Evolutionary conservation across 2,888 invertebrate species (phyloP).

Genomic region (Nudaria mundana): DNA sequence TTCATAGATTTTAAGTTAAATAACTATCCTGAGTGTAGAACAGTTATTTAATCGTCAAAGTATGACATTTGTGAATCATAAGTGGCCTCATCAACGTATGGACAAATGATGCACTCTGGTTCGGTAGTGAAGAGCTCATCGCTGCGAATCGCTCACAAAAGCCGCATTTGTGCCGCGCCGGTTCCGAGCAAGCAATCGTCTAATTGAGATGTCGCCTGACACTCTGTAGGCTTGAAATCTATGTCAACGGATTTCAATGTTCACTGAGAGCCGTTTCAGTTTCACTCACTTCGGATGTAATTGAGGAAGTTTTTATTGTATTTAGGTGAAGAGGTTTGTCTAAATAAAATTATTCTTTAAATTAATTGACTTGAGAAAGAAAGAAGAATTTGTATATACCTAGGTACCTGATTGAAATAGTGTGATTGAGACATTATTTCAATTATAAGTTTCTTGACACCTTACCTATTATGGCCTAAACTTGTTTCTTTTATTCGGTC

Average conservation of each 20-base stretch:
- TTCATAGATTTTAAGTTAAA: too few species aligned
- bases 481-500: too few species aligned
- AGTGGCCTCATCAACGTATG: slow-evolving; percentile 36
- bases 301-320: neutral
- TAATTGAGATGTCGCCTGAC: slow-evolving; percentile 61
- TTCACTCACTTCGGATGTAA: neutral
- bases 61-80: neutral
- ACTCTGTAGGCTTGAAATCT: slow-evolving; percentile 34
- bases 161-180: slow-evolving; percentile 68
- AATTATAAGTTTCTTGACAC: too few species aligned
- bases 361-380: too few species aligned
- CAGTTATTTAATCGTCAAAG: too few species aligned
- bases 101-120: slow-evolving; percentile 28
- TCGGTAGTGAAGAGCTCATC: slow-evolving; percentile 25
- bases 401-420: too few species aligned
- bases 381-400: too few species aligned
- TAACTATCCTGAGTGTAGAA: too few species aligned
- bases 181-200: slow-evolving; percentile 61
- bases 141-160: slow-evolving; percentile 41
- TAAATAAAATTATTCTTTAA: too few species aligned
- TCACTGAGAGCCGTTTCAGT: slow-evolving; percentile 5
- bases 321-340: neutral
- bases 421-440: too few species aligned
- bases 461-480: too few species aligned
- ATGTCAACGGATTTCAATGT: slow-evolving; percentile 40